phyloP scores from a whole-genome alignment of 2,888 invertebrate genomes.

The Synanthedon formicaeformis region DNA sequence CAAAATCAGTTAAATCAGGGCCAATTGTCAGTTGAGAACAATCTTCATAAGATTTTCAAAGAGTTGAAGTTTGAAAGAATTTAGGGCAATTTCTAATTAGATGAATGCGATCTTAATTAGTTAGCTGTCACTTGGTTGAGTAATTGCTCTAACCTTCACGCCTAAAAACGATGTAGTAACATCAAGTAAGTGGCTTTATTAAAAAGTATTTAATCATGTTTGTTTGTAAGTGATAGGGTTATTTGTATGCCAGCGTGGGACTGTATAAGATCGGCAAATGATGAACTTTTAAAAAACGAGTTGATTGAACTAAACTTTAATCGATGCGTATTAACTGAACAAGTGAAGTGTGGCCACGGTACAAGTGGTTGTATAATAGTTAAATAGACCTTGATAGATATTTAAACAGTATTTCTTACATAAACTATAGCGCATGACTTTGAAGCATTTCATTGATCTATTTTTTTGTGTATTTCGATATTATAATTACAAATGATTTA shows the following conservation, averaged over 20 bases:
- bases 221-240: slow-evolving; percentile 4
- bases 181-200: slow-evolving; percentile 13
- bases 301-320: too few species aligned
- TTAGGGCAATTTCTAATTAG: slow-evolving; percentile 18
- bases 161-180: slow-evolving; percentile 9
- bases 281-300: too few species aligned
- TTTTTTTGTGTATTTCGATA: too few species aligned
- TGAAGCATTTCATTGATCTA: too few species aligned
- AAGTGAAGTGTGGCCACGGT: too few species aligned
- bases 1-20: too few species aligned
- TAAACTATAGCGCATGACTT: too few species aligned
- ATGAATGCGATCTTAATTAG: slow-evolving; percentile 20
- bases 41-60: slow-evolving; percentile 1
- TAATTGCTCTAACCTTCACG: slow-evolving; percentile 17
- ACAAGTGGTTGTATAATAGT: too few species aligned
- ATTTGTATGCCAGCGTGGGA: slow-evolving; percentile 3
- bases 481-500: too few species aligned
- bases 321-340: too few species aligned
- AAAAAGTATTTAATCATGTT: slow-evolving; percentile 22
- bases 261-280: neutral
- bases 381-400: too few species aligned
- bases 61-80: slow-evolving; percentile 7
- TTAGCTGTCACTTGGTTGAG: slow-evolving; percentile 20
- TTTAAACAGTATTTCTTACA: too few species aligned
- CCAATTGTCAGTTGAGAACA: neutral